Conservation (phyloP, 2,888 invertebrate genomes). For the Drosophila rellima region DNA sequence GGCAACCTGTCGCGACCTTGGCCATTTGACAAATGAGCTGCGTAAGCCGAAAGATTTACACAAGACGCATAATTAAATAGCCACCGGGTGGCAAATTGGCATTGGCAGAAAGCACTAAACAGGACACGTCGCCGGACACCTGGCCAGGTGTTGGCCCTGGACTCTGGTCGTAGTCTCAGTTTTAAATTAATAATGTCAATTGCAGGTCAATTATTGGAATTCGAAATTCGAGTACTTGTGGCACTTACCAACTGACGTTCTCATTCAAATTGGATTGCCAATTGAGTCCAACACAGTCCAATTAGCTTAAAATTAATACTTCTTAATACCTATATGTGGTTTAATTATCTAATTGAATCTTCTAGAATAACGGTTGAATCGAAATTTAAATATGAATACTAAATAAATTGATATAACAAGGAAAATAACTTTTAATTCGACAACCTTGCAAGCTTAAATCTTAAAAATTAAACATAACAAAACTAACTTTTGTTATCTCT, state of each 20-base stretch:
- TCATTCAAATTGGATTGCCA: conserved; percentile 26
- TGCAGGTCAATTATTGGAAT: conserved; percentile 56
- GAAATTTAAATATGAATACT: too few species aligned
- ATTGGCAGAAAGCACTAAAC: conserved; percentile 13
- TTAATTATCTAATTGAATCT: background rate
- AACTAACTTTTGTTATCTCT: too few species aligned
- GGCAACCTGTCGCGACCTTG: conserved; percentile 70
- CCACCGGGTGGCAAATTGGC: conserved; percentile 58
- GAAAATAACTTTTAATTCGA: too few species aligned
- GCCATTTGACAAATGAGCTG: conserved; percentile 68
- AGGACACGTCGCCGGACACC: conserved; percentile 1
- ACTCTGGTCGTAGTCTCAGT: background rate
- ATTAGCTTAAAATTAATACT: conserved; percentile 4
- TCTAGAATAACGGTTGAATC: background rate
- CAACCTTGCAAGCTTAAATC: too few species aligned
- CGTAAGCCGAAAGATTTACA: conserved; percentile 69
- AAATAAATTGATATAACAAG: too few species aligned
- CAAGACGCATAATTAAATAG: conserved; percentile 70
- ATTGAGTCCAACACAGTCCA: conserved; percentile 1
- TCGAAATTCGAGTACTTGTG: conserved; percentile 43
- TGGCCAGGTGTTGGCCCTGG: conserved; percentile 14
- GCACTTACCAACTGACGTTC: conserved; percentile 43
- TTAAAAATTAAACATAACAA: too few species aligned
- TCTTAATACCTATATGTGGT: background rate
- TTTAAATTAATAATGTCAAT: conserved; percentile 53